Percentiles rank a stretch among this genome's conserved stretches.
These are phyloP conservation scores for Centropyge bicolor DNA, from an alignment of 2,797 vertebrate genomes.

Conservation along the genomic window DNA sequence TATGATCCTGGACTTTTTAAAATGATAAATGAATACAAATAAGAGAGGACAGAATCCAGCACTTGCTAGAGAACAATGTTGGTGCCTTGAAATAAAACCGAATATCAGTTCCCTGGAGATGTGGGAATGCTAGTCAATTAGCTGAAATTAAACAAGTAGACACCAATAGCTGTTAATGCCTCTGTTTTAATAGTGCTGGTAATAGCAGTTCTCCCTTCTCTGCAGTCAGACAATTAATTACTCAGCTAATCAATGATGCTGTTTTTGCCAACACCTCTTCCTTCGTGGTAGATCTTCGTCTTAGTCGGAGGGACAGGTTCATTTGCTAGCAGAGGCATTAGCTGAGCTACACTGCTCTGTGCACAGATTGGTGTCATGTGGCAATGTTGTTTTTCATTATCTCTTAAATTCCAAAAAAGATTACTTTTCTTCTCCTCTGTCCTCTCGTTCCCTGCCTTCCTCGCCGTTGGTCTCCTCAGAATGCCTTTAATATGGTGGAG, in stretches of 20 bases:
- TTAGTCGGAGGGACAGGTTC: conserved; percentile 48
- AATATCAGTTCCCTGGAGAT: conserved; percentile 60
- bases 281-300: conserved; percentile 48
- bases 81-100: conserved; percentile 46
- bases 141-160: conserved; percentile 69
- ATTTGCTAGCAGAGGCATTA: conserved; percentile 62
- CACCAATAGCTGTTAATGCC: conserved; percentile 63
- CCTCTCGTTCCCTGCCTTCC: conserved; percentile 1
- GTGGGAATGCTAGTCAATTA: conserved; percentile 64
- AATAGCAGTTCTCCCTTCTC: conserved; percentile 54
- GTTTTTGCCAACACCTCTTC: conserved; percentile 65
- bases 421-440: conserved; percentile 14
- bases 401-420: conserved; percentile 45
- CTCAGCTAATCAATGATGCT: conserved; percentile 75
- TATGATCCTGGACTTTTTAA: neutral
- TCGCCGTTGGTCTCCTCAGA: conserved; percentile 76
- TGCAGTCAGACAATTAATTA: conserved; percentile 82
- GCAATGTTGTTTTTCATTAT: conserved; percentile 57
- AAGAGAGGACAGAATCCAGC: neutral
- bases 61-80: neutral
- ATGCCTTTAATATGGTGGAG: conserved; percentile 92
- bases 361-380: conserved; percentile 60
- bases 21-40: neutral
- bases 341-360: conserved; percentile 41
- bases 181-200: conserved; percentile 72